Evolutionary conservation across 2,888 invertebrate genomes (phyloP), one percentile per base, ranked within the genome.

Genomic region (Nysson spinosus): DNA sequence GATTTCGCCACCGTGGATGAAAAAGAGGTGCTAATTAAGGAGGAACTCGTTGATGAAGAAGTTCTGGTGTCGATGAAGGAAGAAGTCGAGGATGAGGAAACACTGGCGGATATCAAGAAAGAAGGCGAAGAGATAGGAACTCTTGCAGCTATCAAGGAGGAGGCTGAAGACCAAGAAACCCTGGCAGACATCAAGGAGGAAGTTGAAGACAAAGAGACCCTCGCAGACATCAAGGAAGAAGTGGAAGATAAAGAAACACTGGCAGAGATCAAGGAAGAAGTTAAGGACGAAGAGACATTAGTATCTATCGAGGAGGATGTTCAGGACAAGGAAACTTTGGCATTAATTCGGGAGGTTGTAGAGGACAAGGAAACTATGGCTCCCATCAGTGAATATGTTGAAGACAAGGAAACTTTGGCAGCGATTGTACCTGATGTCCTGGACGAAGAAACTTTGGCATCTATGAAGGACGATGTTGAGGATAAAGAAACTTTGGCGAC

Each of bases 1-100:
- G 61, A 56, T 9, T 32, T 61, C 1, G 50, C 54, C 1, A 60
- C 54, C 2, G 61, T 52, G 17, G 52, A 51, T 9, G 39, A 49
- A 12, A 28, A 17, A 1, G 24, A 34, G 0, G 28, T 39, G 19
- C 12, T 46, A 3, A 54, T 28, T 3, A 26, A 7, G 5, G 37
- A 35, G n/a, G 34, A 42, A 9, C 11, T 44, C 6, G 35, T 9
- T 6, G 61, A 67, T 12, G 42, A 46, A 22, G 19, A 24, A 1
- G 14, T 16, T 0, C 20, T 42, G 5, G 39, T 54, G 1, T 0
- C 4, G n/a, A 22, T 14, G 4, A 61, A 4, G 4, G 12, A 12
- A n/a, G 34, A 65, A 5, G 26, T 28, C 2, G 16, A 1, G 0
- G 66, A 74, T 4, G 62, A 46, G 14, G 28, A 67, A n/a, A 2